Conservation (phyloP, 2,113 vertebrate genomes). For the Aythya baeri region DNA sequence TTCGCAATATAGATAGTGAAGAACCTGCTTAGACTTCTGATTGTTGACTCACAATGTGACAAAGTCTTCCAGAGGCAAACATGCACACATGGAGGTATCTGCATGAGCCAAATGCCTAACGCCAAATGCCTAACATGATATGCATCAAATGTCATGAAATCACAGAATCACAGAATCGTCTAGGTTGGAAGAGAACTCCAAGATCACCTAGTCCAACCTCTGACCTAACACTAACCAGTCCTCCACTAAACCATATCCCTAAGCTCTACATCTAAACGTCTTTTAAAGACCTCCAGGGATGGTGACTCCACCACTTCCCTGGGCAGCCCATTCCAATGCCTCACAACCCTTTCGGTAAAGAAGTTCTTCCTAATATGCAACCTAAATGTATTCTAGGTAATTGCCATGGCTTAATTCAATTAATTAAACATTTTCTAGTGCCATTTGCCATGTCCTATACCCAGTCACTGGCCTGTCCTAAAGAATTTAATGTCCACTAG, state of each 20-base stretch:
- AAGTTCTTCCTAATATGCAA: too few species aligned
- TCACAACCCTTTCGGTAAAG: too few species aligned
- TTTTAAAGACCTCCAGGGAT: too few species aligned
- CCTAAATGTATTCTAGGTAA: neutral
- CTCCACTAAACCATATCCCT: too few species aligned
- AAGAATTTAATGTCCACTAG: neutral
- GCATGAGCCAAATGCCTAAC: neutral
- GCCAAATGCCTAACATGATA: neutral
- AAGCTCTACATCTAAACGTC: too few species aligned
- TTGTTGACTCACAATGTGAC: neutral
- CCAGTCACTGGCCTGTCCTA: neutral
- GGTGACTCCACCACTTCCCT: too few species aligned
- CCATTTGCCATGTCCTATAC: neutral
- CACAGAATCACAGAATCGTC: too few species aligned
- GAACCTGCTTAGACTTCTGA: neutral
- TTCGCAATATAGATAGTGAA: neutral
- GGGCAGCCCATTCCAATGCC: too few species aligned
- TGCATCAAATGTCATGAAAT: neutral
- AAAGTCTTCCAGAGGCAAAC: neutral
- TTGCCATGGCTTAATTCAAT: neutral
- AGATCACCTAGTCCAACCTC: too few species aligned
- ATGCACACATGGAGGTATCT: neutral
- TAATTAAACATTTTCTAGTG: neutral
- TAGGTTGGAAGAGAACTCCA: too few species aligned
- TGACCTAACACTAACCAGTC: too few species aligned